Evolutionary conservation across 1,140 invertebrate genomes (phyloP).

Genomic region (Akabosia matsudoensis): DNA sequence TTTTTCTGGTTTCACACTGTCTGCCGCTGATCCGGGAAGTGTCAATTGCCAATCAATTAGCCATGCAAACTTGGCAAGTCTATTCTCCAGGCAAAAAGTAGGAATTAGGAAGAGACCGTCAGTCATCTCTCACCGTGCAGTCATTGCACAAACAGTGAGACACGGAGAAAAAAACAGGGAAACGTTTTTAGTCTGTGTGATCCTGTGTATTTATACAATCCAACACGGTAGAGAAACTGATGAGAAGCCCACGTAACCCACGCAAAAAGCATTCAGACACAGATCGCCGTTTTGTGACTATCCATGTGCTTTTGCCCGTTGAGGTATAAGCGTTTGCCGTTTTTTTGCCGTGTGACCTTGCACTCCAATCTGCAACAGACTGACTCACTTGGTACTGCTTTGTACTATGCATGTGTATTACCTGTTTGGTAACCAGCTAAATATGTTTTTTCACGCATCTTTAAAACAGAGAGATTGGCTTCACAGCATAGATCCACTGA

Average conservation of each 20-base stretch:
- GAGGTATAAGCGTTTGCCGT: too few relatives aligned
- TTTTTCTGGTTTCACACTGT: too few relatives aligned
- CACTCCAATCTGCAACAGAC: constrained; percentile 17
- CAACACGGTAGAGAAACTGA: not conserved
- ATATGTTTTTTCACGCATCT: not conserved
- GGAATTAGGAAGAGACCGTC: constrained; percentile 7
- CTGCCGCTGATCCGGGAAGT: not conserved
- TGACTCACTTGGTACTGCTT: not conserved
- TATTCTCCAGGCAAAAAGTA: not conserved
- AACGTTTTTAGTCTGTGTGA: too few relatives aligned
- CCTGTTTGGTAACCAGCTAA: too few relatives aligned
- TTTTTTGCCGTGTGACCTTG: constrained; percentile 20
- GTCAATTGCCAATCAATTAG: too few relatives aligned
- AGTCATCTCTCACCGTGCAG: not conserved
- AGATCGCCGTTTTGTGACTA: too few relatives aligned
- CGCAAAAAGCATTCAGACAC: not conserved
- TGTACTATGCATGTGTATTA: too few relatives aligned
- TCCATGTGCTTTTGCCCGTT: constrained; percentile 9
- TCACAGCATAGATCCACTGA: not conserved
- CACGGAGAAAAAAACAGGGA: not conserved
- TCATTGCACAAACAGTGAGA: constrained; percentile 6
- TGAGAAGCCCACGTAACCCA: not conserved
- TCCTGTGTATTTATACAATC: not conserved
- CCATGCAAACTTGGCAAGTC: not conserved
- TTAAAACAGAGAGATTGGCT: not conserved